Percentiles rank a stretch among this genome's conserved stretches.
Conservation (phyloP, 2,113 vertebrate genomes). For the Cyprinodon tularosa region DNA sequence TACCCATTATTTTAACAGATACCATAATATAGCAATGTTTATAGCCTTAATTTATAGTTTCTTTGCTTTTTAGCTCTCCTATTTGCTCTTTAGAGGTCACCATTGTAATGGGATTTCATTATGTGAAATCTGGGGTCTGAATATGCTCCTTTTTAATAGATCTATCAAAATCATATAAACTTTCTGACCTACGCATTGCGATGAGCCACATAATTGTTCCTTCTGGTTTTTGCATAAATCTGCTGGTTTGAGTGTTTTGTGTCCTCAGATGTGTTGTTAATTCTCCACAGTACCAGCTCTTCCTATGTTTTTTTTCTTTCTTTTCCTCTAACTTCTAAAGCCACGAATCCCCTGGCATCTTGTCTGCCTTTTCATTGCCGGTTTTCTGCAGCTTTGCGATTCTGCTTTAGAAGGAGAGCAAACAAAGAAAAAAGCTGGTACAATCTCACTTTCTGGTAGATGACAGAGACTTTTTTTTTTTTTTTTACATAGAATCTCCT, state of each 20-base stretch:
- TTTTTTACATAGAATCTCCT: neutral
- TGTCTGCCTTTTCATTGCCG: conserved; percentile 54
- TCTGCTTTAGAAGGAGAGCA: conserved; percentile 44
- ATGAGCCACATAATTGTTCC: conserved; percentile 54
- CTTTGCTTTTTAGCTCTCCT: neutral
- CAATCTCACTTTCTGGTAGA: conserved; percentile 38
- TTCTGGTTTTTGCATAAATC: conserved; percentile 58
- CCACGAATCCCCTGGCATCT: conserved; percentile 36
- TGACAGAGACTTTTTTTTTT: conserved; percentile 42
- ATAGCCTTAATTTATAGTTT: neutral
- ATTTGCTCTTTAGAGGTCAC: neutral
- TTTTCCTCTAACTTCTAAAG: conserved; percentile 33
- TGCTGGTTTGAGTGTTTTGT: conserved; percentile 53
- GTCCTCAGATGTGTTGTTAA: conserved; percentile 35
- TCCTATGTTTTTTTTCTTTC: conserved; percentile 29
- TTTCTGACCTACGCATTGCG: conserved; percentile 50
- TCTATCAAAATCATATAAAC: conserved; percentile 48
- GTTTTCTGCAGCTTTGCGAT: conserved; percentile 57
- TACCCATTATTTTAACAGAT: neutral
- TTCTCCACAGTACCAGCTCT: conserved; percentile 35
- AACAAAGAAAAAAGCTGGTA: conserved; percentile 53
- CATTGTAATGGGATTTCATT: neutral
- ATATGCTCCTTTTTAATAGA: conserved; percentile 34
- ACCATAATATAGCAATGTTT: neutral
- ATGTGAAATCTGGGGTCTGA: conserved; percentile 5